Percentiles rank a stretch among this genome's conserved stretches.
Conservation (phyloP, 2,797 vertebrate species). For the Poecilia picta region DNA sequence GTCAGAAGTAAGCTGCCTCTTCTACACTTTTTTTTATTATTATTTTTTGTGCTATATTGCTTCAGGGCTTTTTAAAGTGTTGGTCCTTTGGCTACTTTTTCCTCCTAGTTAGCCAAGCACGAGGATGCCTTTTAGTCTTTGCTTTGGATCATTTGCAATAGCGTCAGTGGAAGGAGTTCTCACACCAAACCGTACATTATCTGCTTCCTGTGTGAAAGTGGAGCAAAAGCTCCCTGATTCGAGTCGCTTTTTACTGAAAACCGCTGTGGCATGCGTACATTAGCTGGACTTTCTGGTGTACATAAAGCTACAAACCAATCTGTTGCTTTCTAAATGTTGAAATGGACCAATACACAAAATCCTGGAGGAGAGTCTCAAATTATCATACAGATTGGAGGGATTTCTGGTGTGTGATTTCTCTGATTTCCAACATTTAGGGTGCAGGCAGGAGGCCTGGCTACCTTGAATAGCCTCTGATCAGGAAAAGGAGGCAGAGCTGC, state of each 20-base stretch:
- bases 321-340: conserved; percentile 23
- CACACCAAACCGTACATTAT: background rate
- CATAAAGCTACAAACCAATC: conserved; percentile 42
- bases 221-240: background rate
- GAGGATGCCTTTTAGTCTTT: background rate
- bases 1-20: conserved; percentile 3
- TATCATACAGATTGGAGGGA: conserved; percentile 69
- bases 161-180: background rate
- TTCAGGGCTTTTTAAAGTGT: conserved; percentile 28
- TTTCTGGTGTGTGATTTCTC: conserved; percentile 55
- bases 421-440: conserved; percentile 58
- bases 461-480: conserved; percentile 60
- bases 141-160: background rate
- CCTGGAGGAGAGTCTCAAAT: conserved; percentile 52
- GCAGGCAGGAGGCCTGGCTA: conserved; percentile 46
- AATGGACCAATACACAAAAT: conserved; percentile 40
- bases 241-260: conserved; percentile 22
- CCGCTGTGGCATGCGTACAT: conserved; percentile 20
- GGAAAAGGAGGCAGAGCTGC: conserved; percentile 30
- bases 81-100: background rate
- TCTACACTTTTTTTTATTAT: conserved; percentile 10
- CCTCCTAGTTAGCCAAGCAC: background rate
- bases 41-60: conserved; percentile 10
- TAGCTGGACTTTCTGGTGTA: conserved; percentile 28
- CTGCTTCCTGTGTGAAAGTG: conserved; percentile 1